Base-by-base conservation (phyloP, 2,888 invertebrate genomes). In the Ophioninae sp. region DNA sequence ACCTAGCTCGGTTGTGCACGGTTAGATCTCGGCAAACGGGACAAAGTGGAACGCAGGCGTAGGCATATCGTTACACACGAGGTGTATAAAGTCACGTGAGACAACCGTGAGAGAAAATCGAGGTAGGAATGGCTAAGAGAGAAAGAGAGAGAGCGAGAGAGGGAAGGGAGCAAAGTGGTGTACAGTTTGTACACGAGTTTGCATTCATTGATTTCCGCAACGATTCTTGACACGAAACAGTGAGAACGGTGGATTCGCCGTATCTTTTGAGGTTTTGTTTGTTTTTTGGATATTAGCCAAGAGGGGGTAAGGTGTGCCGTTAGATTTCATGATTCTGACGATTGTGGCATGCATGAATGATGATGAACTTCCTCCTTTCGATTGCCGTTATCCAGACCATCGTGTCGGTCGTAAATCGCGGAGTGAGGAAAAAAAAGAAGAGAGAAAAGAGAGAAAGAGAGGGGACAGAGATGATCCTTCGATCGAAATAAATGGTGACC, bases 101-200 rank as follows among this genome's bases (percentile, higher is more conserved):
- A 85, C 72, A 81, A 74, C 83, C 82, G 76, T 82, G 85, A 75
- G 85, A 84, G 74, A 76, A 50, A 13, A 72, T 72, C 65, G 67
- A 70, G 59, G 74, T 74, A 30, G 74, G 64, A 76, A 81, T 62
- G 65, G 56, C 30, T 56, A 80, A 61, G 61, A 61, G 17, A 50
- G 30, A 30, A 3, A 30, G 30, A 61, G 8, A 50, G 17, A 50
- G 30, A 30, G 30, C 1, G 30, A 61, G 8, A 50, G 30, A 64
- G 13, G n/a, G 70, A 61, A 30, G 6, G n/a, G 57, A 44, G n/a
- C 56, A n/a, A 70, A 37, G 56, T 37, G 30, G 50, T 7, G n/a
- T 8, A 69, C 30, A 30, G 6, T 21, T 17, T n/a, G 68, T 65
- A 30, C 13, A 62, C 17, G 37, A 23, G 37, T 13, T 62, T 10